Base-by-base conservation (phyloP, 2,888 invertebrate genomes). In the Cataglyphis cursor region DNA sequence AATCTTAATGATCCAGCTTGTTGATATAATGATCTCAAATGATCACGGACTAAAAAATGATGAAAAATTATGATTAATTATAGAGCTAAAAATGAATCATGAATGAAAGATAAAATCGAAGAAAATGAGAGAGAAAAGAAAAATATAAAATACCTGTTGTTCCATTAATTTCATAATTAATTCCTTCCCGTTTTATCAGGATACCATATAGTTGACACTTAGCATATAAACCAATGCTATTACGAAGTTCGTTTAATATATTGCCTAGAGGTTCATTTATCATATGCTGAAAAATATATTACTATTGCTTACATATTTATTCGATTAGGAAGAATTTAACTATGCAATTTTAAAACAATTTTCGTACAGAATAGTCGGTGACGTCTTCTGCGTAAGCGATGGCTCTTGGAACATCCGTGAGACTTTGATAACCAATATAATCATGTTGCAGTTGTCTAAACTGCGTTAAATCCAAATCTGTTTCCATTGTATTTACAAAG, bases 371-470 rank as follows among this genome's bases (percentile, higher is more conserved):
- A 90, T 86, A 93, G 89, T 94, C 93, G 90, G 93, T 94, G 92
- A 96, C 94, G 82, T 97, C 96, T 93, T 98, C 98, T 62, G 96
- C 95, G 94, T 97, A 98, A 3, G 97, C 96, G 64, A 97, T 95
- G 1, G 98, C 97, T 91, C 97, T 97, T 0, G 99, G 99, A 15
- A 99, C 98, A 95, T 99, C 99, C 0, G 99, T 99, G 78, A 99
- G 96, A 94, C 99, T 99, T 95, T 99, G 99, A 95, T 99, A 99
- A 65, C 98, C 99, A 93, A 98, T 98, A 94, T 98, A 98, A 93
- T 98, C 98, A 94, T 98, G 98, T 94, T 98, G 97, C 84, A 99
- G 95, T 95, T 99, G 99, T 85, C 97, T 97, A 95, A 99, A 99
- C 86, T 98, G 97, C 8, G 96, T 96, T 93, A 98, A 97, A 80